A percentile compares a stretch with the other conserved stretches of the same genome.
phyloP scores from a whole-genome alignment of 2,113 vertebrate genomes.

The Sapajus apella region DNA sequence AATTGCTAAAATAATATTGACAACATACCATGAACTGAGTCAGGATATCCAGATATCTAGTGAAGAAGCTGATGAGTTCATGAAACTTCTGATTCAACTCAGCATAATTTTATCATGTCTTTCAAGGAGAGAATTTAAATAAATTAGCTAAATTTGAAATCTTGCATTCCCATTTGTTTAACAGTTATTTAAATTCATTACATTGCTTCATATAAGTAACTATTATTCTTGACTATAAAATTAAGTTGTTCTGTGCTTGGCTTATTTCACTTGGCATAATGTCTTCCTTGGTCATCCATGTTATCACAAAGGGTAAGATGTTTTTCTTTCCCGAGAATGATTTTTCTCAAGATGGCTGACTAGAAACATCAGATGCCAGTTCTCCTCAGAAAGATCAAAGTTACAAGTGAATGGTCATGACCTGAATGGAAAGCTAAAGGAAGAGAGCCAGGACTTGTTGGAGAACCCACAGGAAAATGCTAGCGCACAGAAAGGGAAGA shows the following conservation, averaged over 20 bases:
- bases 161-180: neutral
- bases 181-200: neutral
- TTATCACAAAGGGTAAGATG: neutral
- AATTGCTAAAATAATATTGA: neutral
- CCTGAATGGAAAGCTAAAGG: no score
- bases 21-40: neutral
- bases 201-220: neutral
- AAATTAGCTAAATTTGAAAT: neutral
- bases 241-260: neutral
- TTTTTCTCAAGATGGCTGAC: no score
- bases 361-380: no score
- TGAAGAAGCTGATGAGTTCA: neutral
- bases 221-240: neutral
- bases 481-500: neutral
- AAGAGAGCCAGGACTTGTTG: neutral
- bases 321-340: neutral
- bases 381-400: no score
- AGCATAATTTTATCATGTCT: neutral
- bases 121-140: neutral
- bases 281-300: neutral
- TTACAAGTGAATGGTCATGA: no score
- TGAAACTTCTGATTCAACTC: neutral
- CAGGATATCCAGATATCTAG: neutral
- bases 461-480: neutral
- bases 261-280: neutral